Conservation (phyloP, 2,797 vertebrate genomes). For the Neosilurus hyrtlii region DNA sequence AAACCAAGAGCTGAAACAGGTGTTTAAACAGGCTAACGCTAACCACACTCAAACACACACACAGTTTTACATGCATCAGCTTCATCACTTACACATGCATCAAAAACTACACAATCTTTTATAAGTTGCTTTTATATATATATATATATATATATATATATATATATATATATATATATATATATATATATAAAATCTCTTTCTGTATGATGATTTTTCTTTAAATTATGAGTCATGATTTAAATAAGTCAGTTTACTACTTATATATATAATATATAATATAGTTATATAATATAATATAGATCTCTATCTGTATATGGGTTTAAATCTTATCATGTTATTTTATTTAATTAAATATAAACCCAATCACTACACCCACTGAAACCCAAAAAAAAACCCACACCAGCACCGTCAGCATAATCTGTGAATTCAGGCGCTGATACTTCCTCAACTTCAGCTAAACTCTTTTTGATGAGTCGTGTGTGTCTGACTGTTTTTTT, state of each 20-base stretch:
- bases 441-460: not conserved
- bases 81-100: not conserved
- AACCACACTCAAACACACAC: slow-evolving; percentile 6
- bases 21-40: slow-evolving; percentile 42
- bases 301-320: not conserved
- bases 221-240: too few relatives aligned
- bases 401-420: not conserved
- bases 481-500: not conserved
- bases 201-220: too few relatives aligned
- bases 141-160: too few relatives aligned
- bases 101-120: too few relatives aligned
- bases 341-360: not conserved
- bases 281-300: not conserved
- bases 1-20: slow-evolving; percentile 54
- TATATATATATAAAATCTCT: too few relatives aligned
- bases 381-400: not conserved
- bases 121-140: too few relatives aligned
- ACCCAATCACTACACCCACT: not conserved
- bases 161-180: too few relatives aligned
- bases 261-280: too few relatives aligned
- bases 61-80: slow-evolving; percentile 6
- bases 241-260: too few relatives aligned
- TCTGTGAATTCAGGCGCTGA: slow-evolving; percentile 2
- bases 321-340: not conserved
- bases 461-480: not conserved